A percentile compares a stretch with the other conserved stretches of the same genome.
These are phyloP conservation scores for Phlogophora meticulosa DNA, from an alignment of 2,888 invertebrate genomes.

Conservation along the genomic window DNA sequence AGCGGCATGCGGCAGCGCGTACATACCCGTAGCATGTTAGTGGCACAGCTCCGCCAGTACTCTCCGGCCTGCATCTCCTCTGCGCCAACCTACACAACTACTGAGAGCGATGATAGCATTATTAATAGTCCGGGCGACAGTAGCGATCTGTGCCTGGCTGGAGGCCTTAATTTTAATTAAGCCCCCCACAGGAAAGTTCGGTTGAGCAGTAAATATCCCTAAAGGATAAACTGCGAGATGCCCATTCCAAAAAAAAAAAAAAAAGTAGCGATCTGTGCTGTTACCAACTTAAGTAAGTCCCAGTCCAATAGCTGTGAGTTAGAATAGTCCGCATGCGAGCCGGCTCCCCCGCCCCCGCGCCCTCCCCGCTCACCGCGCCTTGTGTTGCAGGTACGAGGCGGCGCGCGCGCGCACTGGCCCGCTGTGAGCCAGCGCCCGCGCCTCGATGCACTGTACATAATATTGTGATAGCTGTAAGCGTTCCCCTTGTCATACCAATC, in stretches of 20 bases:
- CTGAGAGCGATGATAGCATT: not conserved
- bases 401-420: conserved; percentile 17
- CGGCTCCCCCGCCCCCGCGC: conserved; percentile 24
- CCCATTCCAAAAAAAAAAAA: too few species aligned
- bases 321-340: conserved; percentile 49
- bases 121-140: not conserved
- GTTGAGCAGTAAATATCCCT: too few species aligned
- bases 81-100: too few species aligned
- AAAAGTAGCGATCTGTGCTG: conserved; percentile 11
- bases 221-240: too few species aligned
- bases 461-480: conserved; percentile 70
- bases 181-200: too few species aligned
- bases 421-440: conserved; percentile 43
- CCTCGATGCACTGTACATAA: conserved; percentile 72
- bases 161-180: too few species aligned
- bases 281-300: not conserved
- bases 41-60: not conserved
- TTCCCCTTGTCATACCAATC: conserved; percentile 75
- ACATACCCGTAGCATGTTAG: conserved; percentile 22
- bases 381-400: conserved; percentile 51
- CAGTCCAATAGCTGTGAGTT: conserved; percentile 21
- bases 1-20: too few species aligned
- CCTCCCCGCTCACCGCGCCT: not conserved
- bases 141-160: too few species aligned
- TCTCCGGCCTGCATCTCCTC: not conserved